A percentile compares a stretch with the other conserved stretches of the same genome.
These are phyloP conservation scores for Apodemus agrarius DNA, from an alignment of 2,797 vertebrate species.

Conservation along the genomic window DNA sequence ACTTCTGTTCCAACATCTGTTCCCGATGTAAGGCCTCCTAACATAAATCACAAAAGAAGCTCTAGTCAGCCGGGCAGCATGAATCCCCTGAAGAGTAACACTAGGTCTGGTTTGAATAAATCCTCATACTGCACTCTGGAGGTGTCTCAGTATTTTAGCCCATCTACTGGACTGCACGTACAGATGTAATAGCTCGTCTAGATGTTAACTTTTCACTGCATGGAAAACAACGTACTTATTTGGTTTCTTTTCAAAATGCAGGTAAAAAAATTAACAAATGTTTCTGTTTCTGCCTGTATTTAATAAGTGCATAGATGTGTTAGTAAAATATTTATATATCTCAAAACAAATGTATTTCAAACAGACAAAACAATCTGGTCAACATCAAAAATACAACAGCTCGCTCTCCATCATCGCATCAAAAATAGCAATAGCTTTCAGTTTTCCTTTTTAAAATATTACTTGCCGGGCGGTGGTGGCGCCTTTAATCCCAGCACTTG, in stretches of 20 bases:
- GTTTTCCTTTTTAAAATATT: slow-evolving; percentile 16
- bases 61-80: slow-evolving; percentile 29
- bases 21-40: slow-evolving; percentile 99
- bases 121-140: background rate
- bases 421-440: slow-evolving; percentile 8
- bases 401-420: background rate
- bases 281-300: background rate
- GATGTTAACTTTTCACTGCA: slow-evolving; percentile 1
- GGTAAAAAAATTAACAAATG: slow-evolving; percentile 24
- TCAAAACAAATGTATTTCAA: slow-evolving; percentile 53
- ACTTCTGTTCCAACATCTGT: slow-evolving; percentile 99
- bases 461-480: too few relatives aligned
- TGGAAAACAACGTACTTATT: slow-evolving; percentile 16
- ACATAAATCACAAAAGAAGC: slow-evolving; percentile 67
- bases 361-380: slow-evolving; percentile 10
- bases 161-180: background rate
- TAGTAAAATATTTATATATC: background rate
- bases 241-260: slow-evolving; percentile 4
- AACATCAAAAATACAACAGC: slow-evolving; percentile 29
- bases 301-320: background rate
- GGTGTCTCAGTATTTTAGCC: slow-evolving; percentile 3
- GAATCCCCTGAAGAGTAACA: slow-evolving; percentile 47
- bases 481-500: too few relatives aligned
- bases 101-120: slow-evolving; percentile 42
- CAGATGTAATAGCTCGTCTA: background rate